Percentiles rank a stretch among this genome's conserved stretches.
phyloP scores from a whole-genome alignment of 2,113 vertebrate species.

The Phycodurus eques region DNA sequence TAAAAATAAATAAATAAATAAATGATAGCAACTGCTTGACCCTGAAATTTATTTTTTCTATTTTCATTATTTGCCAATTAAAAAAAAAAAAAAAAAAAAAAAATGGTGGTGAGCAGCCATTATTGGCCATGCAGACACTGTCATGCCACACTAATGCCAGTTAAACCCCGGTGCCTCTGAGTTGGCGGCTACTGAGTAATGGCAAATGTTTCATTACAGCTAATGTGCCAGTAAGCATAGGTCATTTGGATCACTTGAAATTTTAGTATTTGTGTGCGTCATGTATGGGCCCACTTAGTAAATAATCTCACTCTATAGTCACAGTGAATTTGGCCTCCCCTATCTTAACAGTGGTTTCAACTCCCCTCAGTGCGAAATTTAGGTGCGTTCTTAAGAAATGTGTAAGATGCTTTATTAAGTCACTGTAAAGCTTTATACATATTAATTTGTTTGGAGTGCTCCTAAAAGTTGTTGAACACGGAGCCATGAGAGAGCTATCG shows the following conservation, averaged over 20 bases:
- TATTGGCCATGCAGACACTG: conserved; percentile 52
- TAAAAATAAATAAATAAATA: too few species aligned
- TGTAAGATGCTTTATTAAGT: conserved; percentile 54
- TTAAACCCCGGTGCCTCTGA: conserved; percentile 48
- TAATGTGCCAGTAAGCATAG: conserved; percentile 52
- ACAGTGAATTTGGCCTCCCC: conserved; percentile 21
- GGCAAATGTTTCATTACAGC: conserved; percentile 56
- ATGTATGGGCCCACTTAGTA: conserved; percentile 28
- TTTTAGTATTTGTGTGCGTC: conserved; percentile 24
- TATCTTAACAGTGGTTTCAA: conserved; percentile 16
- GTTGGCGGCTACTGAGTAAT: conserved; percentile 43
- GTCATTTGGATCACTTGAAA: conserved; percentile 54
- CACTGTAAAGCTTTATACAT: conserved; percentile 61
- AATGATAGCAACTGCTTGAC: too few species aligned
- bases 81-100: too few species aligned
- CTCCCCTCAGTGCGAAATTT: conserved; percentile 30
- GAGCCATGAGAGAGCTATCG: conserved; percentile 67
- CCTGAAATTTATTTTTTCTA: too few species aligned
- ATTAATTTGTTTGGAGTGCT: conserved; percentile 67
- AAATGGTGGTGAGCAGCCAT: conserved; percentile 41
- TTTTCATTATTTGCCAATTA: too few species aligned
- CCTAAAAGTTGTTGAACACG: conserved; percentile 62
- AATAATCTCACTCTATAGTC: conserved; percentile 39
- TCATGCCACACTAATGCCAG: conserved; percentile 54
- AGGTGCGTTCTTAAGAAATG: conserved; percentile 32